Base-by-base conservation (phyloP, 2,113 vertebrate species). In the Pampusana beccarii region DNA sequence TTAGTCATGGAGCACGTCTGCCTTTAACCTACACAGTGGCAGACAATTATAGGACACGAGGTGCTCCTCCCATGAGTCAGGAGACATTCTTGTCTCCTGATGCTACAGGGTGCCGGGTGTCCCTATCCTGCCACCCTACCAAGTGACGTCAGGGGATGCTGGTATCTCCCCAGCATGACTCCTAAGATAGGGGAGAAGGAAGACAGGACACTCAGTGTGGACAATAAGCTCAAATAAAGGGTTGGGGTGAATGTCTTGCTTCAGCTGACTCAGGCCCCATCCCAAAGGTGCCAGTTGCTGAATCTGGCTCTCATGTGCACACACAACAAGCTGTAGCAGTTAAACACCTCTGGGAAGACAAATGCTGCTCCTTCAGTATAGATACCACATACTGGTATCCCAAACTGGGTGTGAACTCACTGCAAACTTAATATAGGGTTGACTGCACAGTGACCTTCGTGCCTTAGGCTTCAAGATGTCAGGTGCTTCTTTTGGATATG, bases 41-140 rank as follows among this genome's bases (percentile, higher is more conserved):
- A 42, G 44, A 5, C 66, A 93, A 44, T 80, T 93, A 75, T n/a
- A 48, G 80, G 50, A 51, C 16, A 7, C 0, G 0, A 2, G 6
- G 25, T 87, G 69, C 66, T 92, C 79, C 50, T 93, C 54, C 77
- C 18, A 3, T 93, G 88, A 96, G 67, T 93, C 92, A 91, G 77
- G 66, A 62, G 40, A 51, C 3, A 1, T 65, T 71, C 57, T 34
- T 44, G 21, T 80, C 44, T 72, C 53, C 70, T 80, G 80, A 50
- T 4, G 4, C 48, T 77, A 66, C 40, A 61, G 84, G 61, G 53
- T 84, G 28, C 50, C 0, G 2, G 44, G 48, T 3, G 5, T 79
- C 64, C 53, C 40, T 74, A 13, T 58, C 61, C 70, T 48, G 50
- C 33, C 26, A 44, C 53, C 53, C 31, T 79, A 33, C 44, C 28